These are phyloP conservation scores for Cavia aperea DNA, from an alignment of 2,113 vertebrate species.

Conservation along the genomic window DNA sequence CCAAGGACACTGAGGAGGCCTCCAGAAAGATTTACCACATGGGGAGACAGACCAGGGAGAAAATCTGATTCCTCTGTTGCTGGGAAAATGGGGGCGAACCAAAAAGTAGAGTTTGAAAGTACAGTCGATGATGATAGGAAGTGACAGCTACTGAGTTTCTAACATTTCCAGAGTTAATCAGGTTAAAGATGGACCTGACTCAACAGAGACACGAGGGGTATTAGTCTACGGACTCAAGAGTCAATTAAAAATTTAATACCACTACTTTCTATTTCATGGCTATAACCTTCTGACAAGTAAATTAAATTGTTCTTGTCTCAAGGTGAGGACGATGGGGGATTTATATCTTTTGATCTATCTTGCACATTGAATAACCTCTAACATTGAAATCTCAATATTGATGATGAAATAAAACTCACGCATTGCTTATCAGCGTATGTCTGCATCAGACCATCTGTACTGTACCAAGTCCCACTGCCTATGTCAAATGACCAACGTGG, in stretches of 20 bases:
- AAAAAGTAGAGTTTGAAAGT: not conserved
- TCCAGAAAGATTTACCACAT: fast-evolving
- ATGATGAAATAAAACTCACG: not conserved
- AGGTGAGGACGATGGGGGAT: not conserved
- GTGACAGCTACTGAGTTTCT: not conserved
- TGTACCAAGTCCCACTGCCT: not conserved
- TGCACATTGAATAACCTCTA: not conserved
- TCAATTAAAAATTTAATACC: conserved; percentile 34
- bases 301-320: not conserved
- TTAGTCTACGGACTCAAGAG: not conserved
- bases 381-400: not conserved
- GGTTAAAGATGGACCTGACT: not conserved
- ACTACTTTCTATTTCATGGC: not conserved
- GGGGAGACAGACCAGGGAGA: not conserved
- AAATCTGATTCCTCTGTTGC: not conserved
- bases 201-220: not conserved
- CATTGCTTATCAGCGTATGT: fast-evolving
- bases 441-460: not conserved
- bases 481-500: not conserved
- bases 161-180: not conserved
- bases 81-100: not conserved
- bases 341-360: not conserved
- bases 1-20: not conserved
- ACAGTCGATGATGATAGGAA: not conserved
- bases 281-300: conserved; percentile 19